These are phyloP conservation scores for Oostethus manadensis DNA, from an alignment of 2,113 vertebrate species.

Conservation along the genomic window DNA sequence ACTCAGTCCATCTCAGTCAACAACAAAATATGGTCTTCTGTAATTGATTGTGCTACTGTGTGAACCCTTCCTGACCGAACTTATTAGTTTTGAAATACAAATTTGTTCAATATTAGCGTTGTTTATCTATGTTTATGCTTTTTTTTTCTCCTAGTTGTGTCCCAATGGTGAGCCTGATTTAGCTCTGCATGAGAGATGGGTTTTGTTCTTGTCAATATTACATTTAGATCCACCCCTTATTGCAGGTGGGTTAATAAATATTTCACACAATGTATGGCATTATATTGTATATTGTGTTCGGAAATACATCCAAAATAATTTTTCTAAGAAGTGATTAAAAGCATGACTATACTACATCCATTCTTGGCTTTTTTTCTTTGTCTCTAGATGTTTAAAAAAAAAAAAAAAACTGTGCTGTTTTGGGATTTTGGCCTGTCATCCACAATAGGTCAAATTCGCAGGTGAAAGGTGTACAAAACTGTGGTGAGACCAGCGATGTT, in stretches of 20 bases:
- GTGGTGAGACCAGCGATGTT: too few species aligned
- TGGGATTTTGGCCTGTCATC: too few species aligned
- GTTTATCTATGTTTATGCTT: slow-evolving; percentile 84
- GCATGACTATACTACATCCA: slow-evolving; percentile 79
- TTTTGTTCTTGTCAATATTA: slow-evolving; percentile 74
- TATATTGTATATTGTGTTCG: slow-evolving; percentile 98
- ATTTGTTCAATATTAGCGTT: slow-evolving; percentile 79
- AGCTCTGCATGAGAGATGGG: slow-evolving; percentile 90
- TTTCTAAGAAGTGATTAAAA: slow-evolving; percentile 99
- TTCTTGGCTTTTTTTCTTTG: slow-evolving; percentile 13
- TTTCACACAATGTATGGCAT: slow-evolving; percentile 97
- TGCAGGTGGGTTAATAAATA: slow-evolving; percentile 84
- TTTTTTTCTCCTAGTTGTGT: slow-evolving; percentile 79
- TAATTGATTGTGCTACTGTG: slow-evolving; percentile 89
- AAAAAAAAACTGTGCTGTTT: too few species aligned
- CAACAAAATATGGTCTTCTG: slow-evolving; percentile 78
- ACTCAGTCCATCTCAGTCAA: slow-evolving; percentile 72
- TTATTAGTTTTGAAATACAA: slow-evolving; percentile 81
- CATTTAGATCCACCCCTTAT: slow-evolving; percentile 79
- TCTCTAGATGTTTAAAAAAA: not conserved
- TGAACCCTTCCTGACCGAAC: slow-evolving; percentile 83
- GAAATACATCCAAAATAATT: slow-evolving; percentile 90
- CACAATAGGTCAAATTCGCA: too few species aligned
- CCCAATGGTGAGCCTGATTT: slow-evolving; percentile 66
- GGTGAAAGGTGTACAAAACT: too few species aligned